Evolutionary conservation across 2,113 vertebrate genomes (phyloP).

Genomic region (Perognathus longimembris): DNA sequence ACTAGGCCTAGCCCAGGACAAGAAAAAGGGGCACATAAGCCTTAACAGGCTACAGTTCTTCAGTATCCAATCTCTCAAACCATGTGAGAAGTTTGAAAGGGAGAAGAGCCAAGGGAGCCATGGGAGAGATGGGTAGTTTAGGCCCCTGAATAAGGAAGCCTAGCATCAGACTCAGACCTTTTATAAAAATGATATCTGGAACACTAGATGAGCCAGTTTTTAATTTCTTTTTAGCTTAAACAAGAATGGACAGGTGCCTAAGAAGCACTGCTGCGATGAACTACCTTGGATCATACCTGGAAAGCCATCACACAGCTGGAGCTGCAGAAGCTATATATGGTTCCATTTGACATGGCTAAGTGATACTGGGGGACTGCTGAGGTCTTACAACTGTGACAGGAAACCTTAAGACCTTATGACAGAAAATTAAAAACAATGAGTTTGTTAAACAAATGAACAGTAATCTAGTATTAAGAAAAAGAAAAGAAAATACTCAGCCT

Average conservation of each 20-base stretch:
- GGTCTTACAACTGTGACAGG: slow-evolving; percentile 93
- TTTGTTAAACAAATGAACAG: slow-evolving; percentile 4
- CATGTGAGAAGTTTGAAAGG: neutral
- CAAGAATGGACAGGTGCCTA: slow-evolving; percentile 2
- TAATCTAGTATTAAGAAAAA: slow-evolving; percentile 25
- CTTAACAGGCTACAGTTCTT: neutral
- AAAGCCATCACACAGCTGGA: slow-evolving; percentile 93
- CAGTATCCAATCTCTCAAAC: neutral
- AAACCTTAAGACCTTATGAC: slow-evolving; percentile 90
- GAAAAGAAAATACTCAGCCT: neutral
- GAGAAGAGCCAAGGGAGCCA: neutral
- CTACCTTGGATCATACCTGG: slow-evolving; percentile 89
- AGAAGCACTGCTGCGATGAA: slow-evolving; percentile 30
- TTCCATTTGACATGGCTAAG: slow-evolving; percentile 96
- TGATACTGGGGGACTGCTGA: slow-evolving; percentile 93
- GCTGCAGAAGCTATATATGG: slow-evolving; percentile 97
- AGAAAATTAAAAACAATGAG: slow-evolving; percentile 49
- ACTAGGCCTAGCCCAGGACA: neutral
- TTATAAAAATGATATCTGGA: neutral
- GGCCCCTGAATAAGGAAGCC: neutral
- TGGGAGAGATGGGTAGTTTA: neutral
- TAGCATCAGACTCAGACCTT: neutral
- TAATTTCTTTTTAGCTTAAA: neutral
- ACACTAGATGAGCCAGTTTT: no score
- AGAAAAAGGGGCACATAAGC: neutral